phyloP scores from a whole-genome alignment of 1,140 invertebrate species.

The Heliconius congener region DNA sequence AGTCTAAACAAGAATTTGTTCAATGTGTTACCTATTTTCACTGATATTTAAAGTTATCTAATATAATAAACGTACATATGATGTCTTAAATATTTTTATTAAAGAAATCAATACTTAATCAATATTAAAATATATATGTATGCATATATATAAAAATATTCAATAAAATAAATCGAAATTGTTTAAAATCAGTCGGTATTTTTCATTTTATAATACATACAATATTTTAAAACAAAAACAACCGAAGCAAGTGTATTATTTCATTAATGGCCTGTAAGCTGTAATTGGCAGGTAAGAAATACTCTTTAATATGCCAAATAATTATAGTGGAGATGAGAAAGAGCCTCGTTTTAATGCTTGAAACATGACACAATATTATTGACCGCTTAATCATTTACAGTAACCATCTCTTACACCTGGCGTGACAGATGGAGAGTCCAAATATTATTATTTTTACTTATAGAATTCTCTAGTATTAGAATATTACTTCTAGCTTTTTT shows the following conservation, averaged over 20 bases:
- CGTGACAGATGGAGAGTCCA: background rate
- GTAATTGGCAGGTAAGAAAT: conserved; percentile 6
- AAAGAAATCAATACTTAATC: too few relatives aligned
- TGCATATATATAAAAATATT: too few relatives aligned
- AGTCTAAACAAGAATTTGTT: too few relatives aligned
- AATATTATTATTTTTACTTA: background rate
- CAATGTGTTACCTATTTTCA: too few relatives aligned
- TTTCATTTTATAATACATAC: background rate
- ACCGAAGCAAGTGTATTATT: conserved; percentile 17
- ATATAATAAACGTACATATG: too few relatives aligned
- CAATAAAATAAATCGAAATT: too few relatives aligned
- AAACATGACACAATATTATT: background rate
- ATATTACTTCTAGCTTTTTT: too few relatives aligned
- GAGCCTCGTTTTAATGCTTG: conserved; percentile 1
- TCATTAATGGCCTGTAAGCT: conserved; percentile 24
- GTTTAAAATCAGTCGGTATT: background rate
- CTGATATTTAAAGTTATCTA: too few relatives aligned
- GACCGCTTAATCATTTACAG: background rate
- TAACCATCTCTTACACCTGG: background rate
- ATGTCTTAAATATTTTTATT: too few relatives aligned
- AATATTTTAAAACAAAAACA: background rate
- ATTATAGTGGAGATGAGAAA: background rate
- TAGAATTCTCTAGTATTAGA: background rate
- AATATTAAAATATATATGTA: too few relatives aligned
- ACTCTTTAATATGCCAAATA: conserved; percentile 12